These are phyloP conservation scores for Poecilia picta DNA, from an alignment of 2,797 vertebrate genomes.

Conservation along the genomic window DNA sequence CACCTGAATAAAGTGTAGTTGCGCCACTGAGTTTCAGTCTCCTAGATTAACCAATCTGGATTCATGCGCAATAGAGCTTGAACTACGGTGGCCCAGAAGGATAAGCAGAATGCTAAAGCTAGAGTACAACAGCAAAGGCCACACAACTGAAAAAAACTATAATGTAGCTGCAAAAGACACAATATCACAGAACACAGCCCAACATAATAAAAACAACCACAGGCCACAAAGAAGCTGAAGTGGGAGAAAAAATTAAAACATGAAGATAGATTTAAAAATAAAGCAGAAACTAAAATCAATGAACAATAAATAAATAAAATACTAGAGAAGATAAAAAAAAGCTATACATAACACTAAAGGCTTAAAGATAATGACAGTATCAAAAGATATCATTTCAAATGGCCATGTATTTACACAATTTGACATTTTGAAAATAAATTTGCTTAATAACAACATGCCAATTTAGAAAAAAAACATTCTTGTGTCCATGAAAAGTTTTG, in stretches of 20 bases:
- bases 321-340: not conserved
- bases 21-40: not conserved
- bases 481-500: too few relatives aligned
- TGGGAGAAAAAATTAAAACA: not conserved
- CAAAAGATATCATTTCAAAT: not conserved
- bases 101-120: not conserved
- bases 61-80: not conserved
- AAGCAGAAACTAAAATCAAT: not conserved
- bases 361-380: not conserved
- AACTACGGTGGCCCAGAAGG: not conserved
- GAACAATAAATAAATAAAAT: not conserved
- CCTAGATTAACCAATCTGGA: not conserved
- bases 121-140: not conserved
- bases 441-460: too few relatives aligned
- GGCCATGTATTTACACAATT: too few relatives aligned
- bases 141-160: not conserved
- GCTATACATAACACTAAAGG: not conserved
- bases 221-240: not conserved
- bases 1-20: too few relatives aligned
- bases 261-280: not conserved
- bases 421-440: too few relatives aligned
- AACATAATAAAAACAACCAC: not conserved
- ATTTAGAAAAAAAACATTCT: too few relatives aligned
- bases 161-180: not conserved
- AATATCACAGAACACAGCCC: not conserved